These are phyloP conservation scores for Rhabdornis inornatus DNA, from an alignment of 2,113 vertebrate genomes.

Conservation along the genomic window DNA sequence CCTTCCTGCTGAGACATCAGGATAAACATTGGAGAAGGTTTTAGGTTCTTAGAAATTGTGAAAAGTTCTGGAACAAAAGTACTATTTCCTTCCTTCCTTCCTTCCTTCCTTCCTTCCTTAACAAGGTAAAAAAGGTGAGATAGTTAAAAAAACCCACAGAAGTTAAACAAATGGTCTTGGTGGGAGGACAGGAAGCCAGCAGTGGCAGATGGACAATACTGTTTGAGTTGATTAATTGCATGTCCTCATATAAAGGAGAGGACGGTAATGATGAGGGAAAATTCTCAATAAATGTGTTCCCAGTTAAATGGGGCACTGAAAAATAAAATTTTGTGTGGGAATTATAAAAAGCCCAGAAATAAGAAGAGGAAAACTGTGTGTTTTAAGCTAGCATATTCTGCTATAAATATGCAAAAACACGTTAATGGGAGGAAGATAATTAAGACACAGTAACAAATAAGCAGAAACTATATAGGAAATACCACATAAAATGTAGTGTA, in stretches of 20 bases:
- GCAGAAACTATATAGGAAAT: background rate
- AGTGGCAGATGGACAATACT: background rate
- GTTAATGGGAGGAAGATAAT: background rate
- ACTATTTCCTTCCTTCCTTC: background rate
- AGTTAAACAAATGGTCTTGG: background rate
- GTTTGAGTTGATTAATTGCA: background rate
- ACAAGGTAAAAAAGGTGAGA: background rate
- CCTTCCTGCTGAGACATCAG: background rate
- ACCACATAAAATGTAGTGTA: background rate
- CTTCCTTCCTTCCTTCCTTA: background rate
- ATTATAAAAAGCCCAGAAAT: background rate
- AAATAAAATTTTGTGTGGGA: background rate
- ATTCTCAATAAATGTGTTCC: background rate
- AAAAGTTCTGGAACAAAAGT: background rate
- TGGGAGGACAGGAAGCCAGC: background rate
- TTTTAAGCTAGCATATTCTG: background rate
- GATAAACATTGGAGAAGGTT: background rate
- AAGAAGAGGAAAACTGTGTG: rapidly evolving
- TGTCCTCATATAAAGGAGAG: background rate
- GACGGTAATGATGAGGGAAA: background rate
- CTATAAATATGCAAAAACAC: background rate
- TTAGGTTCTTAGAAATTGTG: background rate
- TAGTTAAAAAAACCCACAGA: background rate
- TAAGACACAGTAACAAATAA: background rate
- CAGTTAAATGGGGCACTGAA: background rate